Evolutionary conservation across 1,140 invertebrate species (phyloP), one percentile per base, ranked within the genome.

Genomic region (Atta colombica): DNA sequence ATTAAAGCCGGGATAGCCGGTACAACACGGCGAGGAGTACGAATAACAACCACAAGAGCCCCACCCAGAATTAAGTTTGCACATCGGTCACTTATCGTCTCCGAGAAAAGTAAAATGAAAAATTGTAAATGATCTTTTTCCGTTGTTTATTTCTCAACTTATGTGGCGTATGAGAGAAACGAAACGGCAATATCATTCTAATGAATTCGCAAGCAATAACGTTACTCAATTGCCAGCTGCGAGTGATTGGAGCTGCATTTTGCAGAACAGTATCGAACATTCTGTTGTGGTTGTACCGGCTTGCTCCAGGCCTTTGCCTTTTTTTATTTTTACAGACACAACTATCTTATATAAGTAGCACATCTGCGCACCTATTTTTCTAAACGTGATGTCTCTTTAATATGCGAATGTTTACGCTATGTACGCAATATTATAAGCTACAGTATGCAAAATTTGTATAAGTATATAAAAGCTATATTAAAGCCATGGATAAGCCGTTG

Each of bases 241-340:
- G 86, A 65, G 93, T 94, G 93, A 95, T 95, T 95, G 95, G 95
- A 95, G 94, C 94, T 95, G 94, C 92, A 93, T 95, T 94, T 91
- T 92, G 89, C 92, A 91, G 66, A 45, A 77, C 85, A 85, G 91
- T 82, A 21, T 91, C 68, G 80, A 88, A 92, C 82, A 89, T 90
- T 91, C 85, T 87, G 84, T 88, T 93, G 92, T 95, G 93, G 94
- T 95, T 95, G 95, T 95, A 95, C 94, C 95, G 94, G 94, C 94
- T 95, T 94, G 94, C 93, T 95, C 94, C 94, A 93, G 93, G 92
- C 93, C 94, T 94, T 93, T 91, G 89, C 89, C 90, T 89, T 81
- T 45, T 45, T 45, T 75, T 60, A 81, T 61, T 31, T 71, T 77
- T 39, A 45, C 63, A 39, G 31, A 77, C 28, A 21, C 39, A 66